Evolutionary conservation across 2,797 vertebrate genomes (phyloP), one percentile per base, ranked within the genome.

Genomic region (Gymnoscopelus braueri): DNA sequence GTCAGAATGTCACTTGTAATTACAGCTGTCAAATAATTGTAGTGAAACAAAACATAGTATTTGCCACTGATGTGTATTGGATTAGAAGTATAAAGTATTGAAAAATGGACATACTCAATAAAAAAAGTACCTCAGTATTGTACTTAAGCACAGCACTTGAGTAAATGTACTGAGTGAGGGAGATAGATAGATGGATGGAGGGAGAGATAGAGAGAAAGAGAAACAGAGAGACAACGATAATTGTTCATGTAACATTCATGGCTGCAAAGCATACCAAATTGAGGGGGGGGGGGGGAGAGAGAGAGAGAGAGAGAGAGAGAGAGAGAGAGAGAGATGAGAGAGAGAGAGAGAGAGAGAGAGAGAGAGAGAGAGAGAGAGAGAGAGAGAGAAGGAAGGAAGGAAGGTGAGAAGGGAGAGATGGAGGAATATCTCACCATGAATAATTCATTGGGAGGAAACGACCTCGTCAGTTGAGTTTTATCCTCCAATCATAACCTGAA

Each of bases 401-500:
- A 1, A 8, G 50, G 32, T 7, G 51, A 26, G 51, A 48, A 4
- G 35, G 52, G 9, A 12, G 29, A 12, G 29, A 12, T 5, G 3
- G 15, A 49, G 19, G 48, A 11, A 50, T 19, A 24, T 15, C 53
- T 57, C 29, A 23, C 44, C 49, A 54, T 14, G 57, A 61, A 60
- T 44, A 19, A 52, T 13, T 23, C 14, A 9, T 54, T 23, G 58
- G 44, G 44, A 13, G n/a, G 24, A 32, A 55, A 56, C n/a, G 9
- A 26, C 26, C 54, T 62, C 44, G 49, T 67, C 59, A 44, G 7
- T 13, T 54, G 63, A 59, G 55, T 23, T 51, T 15, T 6, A 19
- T 44, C 39, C 53, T 70, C 23, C 60, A 63, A 13, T 55, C 39
- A 14, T n/a, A 24, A 63, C 39, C 24, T 12, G 51, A 29, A 35